A percentile compares a stretch with the other conserved stretches of the same genome.
These are phyloP conservation scores for Lissonota sp. DNA, from an alignment of 2,888 invertebrate genomes.

Conservation along the genomic window DNA sequence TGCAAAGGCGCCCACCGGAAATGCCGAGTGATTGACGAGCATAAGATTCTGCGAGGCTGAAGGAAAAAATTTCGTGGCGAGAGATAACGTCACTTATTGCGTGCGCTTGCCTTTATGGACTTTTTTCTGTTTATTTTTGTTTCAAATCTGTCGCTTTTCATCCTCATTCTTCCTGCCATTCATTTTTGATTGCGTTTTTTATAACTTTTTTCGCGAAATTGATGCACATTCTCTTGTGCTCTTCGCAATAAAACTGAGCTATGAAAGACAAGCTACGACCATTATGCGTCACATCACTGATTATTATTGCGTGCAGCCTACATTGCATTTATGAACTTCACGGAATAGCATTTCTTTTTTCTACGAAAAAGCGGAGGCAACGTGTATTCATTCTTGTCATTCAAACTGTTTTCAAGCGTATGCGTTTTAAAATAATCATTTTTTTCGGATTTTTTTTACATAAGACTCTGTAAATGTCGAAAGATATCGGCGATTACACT, in stretches of 20 bases:
- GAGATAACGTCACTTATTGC: not conserved
- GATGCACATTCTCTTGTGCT: slow-evolving; percentile 19
- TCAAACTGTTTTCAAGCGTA: too few species aligned
- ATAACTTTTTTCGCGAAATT: slow-evolving; percentile 37
- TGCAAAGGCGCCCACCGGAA: slow-evolving; percentile 22
- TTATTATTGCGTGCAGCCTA: not conserved
- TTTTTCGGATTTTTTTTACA: too few species aligned
- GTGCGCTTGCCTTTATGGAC: not conserved
- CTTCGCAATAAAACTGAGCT: slow-evolving; percentile 15
- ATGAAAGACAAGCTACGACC: not conserved
- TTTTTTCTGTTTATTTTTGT: not conserved
- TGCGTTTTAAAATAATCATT: too few species aligned
- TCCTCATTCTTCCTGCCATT: slow-evolving; percentile 42
- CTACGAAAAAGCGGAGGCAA: too few species aligned
- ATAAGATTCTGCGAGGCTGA: slow-evolving; percentile 65
- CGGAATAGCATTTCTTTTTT: not conserved
- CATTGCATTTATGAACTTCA: not conserved
- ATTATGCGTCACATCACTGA: not conserved
- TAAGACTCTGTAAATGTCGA: too few species aligned
- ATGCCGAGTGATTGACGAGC: slow-evolving; percentile 74
- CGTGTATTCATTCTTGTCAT: too few species aligned
- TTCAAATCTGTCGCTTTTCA: slow-evolving; percentile 23
- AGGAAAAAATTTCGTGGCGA: slow-evolving; percentile 36
- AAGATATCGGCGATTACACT: too few species aligned
- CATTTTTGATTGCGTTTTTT: slow-evolving; percentile 6